Conservation (phyloP, 1,140 invertebrate species). For the Leguminivora glycinivorella region DNA sequence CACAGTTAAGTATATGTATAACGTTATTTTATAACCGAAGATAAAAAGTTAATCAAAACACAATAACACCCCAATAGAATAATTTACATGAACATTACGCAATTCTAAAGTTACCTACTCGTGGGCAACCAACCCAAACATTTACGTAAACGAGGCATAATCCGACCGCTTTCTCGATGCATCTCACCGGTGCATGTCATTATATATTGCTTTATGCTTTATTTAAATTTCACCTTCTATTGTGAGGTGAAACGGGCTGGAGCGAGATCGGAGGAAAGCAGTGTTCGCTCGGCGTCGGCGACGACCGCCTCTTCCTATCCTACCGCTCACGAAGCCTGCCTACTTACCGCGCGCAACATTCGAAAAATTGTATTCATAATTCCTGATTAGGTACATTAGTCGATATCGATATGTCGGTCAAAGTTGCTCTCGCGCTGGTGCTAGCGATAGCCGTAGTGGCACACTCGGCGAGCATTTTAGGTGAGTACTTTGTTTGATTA, state of each 20-base stretch:
- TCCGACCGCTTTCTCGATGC: conserved; percentile 63
- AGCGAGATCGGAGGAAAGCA: conserved; percentile 64
- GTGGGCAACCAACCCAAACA: conserved; percentile 31
- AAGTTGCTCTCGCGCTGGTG: conserved; percentile 57
- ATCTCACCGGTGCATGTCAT: conserved; percentile 69
- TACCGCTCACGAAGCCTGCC: conserved; percentile 37
- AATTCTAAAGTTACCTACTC: conserved; percentile 5
- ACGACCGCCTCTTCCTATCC: conserved; percentile 57
- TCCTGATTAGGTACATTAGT: conserved; percentile 19
- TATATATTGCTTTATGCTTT: conserved; percentile 69
- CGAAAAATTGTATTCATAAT: conserved; percentile 40
- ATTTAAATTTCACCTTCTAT: conserved; percentile 78
- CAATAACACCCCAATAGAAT: background rate
- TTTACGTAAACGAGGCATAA: conserved; percentile 35
- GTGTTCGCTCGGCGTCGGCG: conserved; percentile 56
- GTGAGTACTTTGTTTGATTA: conserved; percentile 52
- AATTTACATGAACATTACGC: background rate
- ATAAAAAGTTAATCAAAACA: too few relatives aligned
- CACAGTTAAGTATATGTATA: too few relatives aligned
- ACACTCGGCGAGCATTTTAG: conserved; percentile 61
- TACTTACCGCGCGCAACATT: conserved; percentile 40
- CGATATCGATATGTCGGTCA: conserved; percentile 60
- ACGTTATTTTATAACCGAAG: too few relatives aligned
- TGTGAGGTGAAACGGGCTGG: conserved; percentile 68
- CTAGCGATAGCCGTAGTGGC: conserved; percentile 47